Base-by-base conservation (phyloP, 2,113 vertebrate genomes). In the Polyodon spathula region DNA sequence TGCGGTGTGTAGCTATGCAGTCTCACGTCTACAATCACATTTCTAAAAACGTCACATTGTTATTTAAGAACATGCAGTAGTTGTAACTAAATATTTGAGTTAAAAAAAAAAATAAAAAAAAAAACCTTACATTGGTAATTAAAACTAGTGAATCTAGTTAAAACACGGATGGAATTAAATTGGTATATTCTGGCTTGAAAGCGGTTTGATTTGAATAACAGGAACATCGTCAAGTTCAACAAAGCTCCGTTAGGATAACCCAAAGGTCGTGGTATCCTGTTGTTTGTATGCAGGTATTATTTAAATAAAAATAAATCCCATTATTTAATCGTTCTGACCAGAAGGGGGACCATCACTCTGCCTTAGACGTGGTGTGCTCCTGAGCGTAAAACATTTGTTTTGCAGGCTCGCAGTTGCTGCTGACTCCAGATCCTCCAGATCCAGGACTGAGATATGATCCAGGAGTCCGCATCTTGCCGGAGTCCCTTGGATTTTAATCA, bases 401-500 rank as follows among this genome's bases (percentile, higher is more conserved):
- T 72, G 66, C 71, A 78, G 73, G 73, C 17, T 17, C 53, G 17
- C 27, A 27, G 27, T 27, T 27, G 27, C 53, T 55, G 37, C 69
- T 51, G 67, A 82, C 76, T 88, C 86, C 87, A 68, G 27, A 27
- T 27, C 27, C 27, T 27, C 27, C 27, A 27, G 86, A 88, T 89
- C 88, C 86, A 82, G 75, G 76, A 76, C 76, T 72, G 70, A 76
- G 82, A 77, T 66, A 58, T 44, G 76, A 81, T 87, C 81, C 81
- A 88, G 85, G 83, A 81, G 82, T 92, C 93, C 93, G 81, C 86
- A 88, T 97, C 92, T 97, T 97, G 89, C 85, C 81, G 73, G 77
- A 84, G 78, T 81, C 85, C 87, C 88, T 85, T 78, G 90, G 91
- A 91, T 94, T 97, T 95, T 97, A 95, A 97, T 97, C 94, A 97